Conservation (phyloP, 2,888 invertebrate species). For the Diplazon laetatorius region DNA sequence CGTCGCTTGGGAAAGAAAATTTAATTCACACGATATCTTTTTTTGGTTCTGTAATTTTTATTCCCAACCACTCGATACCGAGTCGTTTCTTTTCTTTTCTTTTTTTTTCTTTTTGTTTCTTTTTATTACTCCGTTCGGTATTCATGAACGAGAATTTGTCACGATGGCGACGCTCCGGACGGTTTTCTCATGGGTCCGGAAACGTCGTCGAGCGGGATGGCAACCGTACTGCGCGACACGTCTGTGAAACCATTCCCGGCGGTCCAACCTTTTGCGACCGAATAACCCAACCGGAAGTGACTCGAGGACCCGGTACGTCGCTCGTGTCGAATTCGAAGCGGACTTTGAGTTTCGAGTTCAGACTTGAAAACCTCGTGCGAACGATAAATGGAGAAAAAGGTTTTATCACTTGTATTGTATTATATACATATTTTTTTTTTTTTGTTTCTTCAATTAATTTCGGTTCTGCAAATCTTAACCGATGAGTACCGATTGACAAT, state of each 20-base stretch:
- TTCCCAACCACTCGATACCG: background rate
- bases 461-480: background rate
- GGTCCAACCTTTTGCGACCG: constrained; percentile 5
- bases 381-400: background rate
- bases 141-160: background rate
- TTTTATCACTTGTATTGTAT: background rate
- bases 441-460: background rate
- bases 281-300: background rate
- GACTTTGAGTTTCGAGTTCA: background rate
- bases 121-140: background rate
- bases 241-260: background rate
- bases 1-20: constrained; percentile 63
- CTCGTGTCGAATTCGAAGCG: background rate
- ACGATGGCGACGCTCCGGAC: background rate
- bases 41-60: background rate
- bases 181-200: constrained; percentile 12
- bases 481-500: background rate
- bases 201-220: background rate
- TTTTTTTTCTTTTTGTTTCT: no score
- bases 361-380: background rate
- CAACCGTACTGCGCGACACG: background rate
- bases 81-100: no score
- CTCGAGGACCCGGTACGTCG: constrained; percentile 10
- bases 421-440: background rate
- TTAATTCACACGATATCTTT: constrained; percentile 64